These are phyloP conservation scores for Spodoptera exigua DNA, from an alignment of 2,888 invertebrate species.

Conservation along the genomic window DNA sequence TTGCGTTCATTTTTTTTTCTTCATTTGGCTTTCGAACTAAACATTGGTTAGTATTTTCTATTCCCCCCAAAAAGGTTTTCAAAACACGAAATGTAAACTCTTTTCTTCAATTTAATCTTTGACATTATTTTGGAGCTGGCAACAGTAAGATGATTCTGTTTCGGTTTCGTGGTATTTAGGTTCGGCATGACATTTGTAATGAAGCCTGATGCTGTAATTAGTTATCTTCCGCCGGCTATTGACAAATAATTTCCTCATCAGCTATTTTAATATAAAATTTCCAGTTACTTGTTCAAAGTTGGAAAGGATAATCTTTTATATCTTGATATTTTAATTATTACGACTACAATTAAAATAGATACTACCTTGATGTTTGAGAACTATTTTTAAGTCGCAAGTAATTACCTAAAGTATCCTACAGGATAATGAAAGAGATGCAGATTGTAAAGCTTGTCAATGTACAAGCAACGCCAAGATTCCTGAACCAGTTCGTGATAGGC, in stretches of 20 bases:
- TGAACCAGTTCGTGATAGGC: constrained; percentile 69
- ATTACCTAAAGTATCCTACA: not conserved
- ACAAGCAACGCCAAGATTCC: constrained; percentile 42
- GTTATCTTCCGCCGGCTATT: constrained; percentile 56
- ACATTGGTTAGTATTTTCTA: no score
- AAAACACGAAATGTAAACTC: no score
- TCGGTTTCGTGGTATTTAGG: constrained; percentile 75
- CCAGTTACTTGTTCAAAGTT: no score
- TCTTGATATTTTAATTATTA: no score
- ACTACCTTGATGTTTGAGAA: no score
- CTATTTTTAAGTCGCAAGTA: no score
- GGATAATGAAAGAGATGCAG: no score
- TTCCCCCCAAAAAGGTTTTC: not conserved
- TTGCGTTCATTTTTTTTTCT: no score
- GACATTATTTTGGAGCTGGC: constrained; percentile 53
- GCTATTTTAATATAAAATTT: constrained; percentile 1
- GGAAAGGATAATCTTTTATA: no score
- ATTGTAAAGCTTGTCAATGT: not conserved
- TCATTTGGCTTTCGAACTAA: no score
- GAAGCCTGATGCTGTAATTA: constrained; percentile 62
- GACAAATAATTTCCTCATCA: constrained; percentile 53
- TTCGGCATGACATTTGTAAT: constrained; percentile 75
- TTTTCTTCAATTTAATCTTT: constrained; percentile 59
- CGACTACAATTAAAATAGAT: no score
- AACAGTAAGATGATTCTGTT: constrained; percentile 64